A percentile compares a stretch with the other conserved stretches of the same genome.
These are phyloP conservation scores for Triplophysa rosa DNA, from an alignment of 2,113 vertebrate genomes.

Conservation along the genomic window DNA sequence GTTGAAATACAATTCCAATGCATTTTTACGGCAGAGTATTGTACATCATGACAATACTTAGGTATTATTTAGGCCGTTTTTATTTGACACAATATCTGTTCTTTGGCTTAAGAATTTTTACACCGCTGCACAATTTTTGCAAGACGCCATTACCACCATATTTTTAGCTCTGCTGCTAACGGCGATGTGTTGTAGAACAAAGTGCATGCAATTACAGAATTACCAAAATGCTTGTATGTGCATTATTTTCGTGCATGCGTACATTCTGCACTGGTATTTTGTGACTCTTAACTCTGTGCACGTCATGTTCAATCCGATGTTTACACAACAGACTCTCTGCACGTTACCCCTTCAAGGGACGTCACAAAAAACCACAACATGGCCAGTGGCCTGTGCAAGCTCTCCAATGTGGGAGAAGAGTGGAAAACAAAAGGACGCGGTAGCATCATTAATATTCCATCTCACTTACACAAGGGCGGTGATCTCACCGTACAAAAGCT, in stretches of 20 bases:
- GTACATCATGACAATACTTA: too few species aligned
- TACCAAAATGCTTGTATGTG: background rate
- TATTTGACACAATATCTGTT: too few species aligned
- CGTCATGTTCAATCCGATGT: slow-evolving; percentile 28
- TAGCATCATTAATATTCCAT: slow-evolving; percentile 19
- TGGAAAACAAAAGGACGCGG: slow-evolving; percentile 13
- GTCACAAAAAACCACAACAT: slow-evolving; percentile 32
- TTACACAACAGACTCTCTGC: slow-evolving; percentile 14
- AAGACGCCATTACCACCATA: background rate
- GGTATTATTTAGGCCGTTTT: too few species aligned
- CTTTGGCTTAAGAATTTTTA: background rate
- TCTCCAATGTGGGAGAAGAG: background rate
- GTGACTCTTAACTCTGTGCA: background rate
- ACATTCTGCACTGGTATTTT: background rate
- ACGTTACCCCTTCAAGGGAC: slow-evolving; percentile 9
- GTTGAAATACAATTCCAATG: too few species aligned
- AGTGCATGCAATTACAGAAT: background rate
- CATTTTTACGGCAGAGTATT: too few species aligned
- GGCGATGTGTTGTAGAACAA: background rate
- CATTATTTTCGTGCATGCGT: background rate
- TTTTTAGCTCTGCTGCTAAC: background rate
- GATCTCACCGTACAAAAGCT: slow-evolving; percentile 19
- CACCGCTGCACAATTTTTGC: background rate
- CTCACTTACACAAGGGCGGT: background rate
- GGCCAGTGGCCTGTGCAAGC: background rate